Percentiles rank a stretch among this genome's conserved stretches.
phyloP scores from a whole-genome alignment of 2,888 invertebrate species.

The Sarcophaga rosellei region DNA sequence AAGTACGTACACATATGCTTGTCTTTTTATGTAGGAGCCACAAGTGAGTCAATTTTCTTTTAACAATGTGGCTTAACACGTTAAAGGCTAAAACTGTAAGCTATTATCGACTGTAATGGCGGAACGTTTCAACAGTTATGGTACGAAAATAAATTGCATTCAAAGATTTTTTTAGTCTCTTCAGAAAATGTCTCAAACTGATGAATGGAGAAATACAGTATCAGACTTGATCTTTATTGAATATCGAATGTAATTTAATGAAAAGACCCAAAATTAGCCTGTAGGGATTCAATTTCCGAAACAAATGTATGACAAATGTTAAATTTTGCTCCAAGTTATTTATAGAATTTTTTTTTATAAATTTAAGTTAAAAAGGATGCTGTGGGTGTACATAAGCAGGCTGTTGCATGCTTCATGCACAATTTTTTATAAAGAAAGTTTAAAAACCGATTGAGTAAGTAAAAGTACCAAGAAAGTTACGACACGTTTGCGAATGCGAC shows the following conservation, averaged over 20 bases:
- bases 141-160: too few relatives aligned
- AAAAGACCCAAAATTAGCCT: not conserved
- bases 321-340: constrained; percentile 55
- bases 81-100: constrained; percentile 59
- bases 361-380: constrained; percentile 23
- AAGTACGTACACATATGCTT: too few relatives aligned
- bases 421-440: not conserved
- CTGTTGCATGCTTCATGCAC: constrained; percentile 45
- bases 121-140: constrained; percentile 19
- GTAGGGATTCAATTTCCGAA: too few relatives aligned
- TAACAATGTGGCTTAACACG: constrained; percentile 42
- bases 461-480: constrained; percentile 66
- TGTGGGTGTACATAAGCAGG: constrained; percentile 48
- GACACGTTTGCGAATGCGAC: constrained; percentile 65
- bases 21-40: constrained; percentile 49
- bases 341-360: constrained; percentile 17
- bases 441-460: constrained; percentile 56
- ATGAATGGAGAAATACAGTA: too few relatives aligned
- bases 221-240: too few relatives aligned
- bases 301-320: constrained; percentile 16
- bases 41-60: constrained; percentile 43
- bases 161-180: too few relatives aligned
- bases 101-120: constrained; percentile 41
- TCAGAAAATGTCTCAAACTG: too few relatives aligned
- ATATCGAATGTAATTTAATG: not conserved